Percentiles rank a stretch among this genome's conserved stretches.
Evolutionary conservation across 2,888 invertebrate species (phyloP).

Genomic region (Noctua janthe): DNA sequence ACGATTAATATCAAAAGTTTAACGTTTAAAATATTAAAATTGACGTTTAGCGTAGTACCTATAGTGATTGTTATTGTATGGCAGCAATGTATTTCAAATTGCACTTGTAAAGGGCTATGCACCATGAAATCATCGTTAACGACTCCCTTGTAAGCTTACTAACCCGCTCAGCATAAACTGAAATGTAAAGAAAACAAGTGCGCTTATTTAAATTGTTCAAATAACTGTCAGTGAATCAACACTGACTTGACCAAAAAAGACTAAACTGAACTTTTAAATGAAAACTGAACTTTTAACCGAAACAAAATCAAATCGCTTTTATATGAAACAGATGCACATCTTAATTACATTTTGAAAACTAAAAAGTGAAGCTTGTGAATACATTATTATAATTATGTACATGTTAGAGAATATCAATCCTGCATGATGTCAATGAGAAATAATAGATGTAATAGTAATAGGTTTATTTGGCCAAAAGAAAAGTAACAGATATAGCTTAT

Average conservation of each 20-base stretch:
- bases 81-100: conserved; percentile 26
- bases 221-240: neutral
- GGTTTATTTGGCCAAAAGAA: neutral
- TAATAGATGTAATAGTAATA: neutral
- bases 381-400: neutral
- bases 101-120: conserved; percentile 14
- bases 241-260: neutral
- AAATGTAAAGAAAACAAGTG: neutral
- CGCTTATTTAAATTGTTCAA: neutral
- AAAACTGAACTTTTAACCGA: conserved; percentile 3
- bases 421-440: neutral
- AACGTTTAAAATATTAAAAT: conserved; percentile 16
- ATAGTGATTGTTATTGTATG: conserved; percentile 62
- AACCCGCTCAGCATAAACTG: neutral
- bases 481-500: neutral
- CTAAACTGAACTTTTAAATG: neutral
- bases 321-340: conserved; percentile 18
- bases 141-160: neutral
- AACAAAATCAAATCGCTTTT: conserved; percentile 11
- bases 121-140: conserved; percentile 3
- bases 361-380: neutral
- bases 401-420: neutral
- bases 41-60: conserved; percentile 21
- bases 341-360: no score
- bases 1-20: conserved; percentile 15